These are phyloP conservation scores for Aphidius ervi DNA, from an alignment of 1,140 invertebrate species.

Conservation along the genomic window DNA sequence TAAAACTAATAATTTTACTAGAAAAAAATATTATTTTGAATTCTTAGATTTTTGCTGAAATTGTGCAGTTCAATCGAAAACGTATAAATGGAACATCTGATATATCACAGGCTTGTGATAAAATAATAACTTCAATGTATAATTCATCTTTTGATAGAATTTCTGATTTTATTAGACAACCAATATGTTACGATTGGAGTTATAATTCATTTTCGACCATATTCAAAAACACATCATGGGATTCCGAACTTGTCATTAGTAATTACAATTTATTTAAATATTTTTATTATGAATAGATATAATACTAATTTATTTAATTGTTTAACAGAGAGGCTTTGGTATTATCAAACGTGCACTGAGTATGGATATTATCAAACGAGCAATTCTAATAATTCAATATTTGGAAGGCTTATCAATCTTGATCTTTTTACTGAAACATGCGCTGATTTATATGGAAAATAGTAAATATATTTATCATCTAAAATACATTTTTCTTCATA, in stretches of 20 bases:
- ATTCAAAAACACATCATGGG: conserved; percentile 20
- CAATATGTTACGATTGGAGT: conserved; percentile 18
- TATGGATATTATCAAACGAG: conserved; percentile 80
- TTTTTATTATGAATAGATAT: conserved; percentile 9
- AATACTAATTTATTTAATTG: conserved; percentile 20
- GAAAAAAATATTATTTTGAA: too few species aligned
- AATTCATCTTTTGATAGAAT: conserved; percentile 33
- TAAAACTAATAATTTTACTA: too few species aligned
- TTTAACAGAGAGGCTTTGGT: conserved; percentile 65
- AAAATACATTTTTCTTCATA: background rate
- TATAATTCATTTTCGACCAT: conserved; percentile 25
- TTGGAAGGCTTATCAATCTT: conserved; percentile 60
- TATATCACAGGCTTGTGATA: conserved; percentile 54
- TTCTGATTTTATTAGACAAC: conserved; percentile 18
- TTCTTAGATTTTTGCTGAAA: conserved; percentile 39
- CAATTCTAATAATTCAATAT: conserved; percentile 58
- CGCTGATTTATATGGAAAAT: conserved; percentile 59
- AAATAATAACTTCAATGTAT: conserved; percentile 48
- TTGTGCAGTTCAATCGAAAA: conserved; percentile 62
- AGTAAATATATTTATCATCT: conserved; percentile 37
- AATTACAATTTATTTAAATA: conserved; percentile 5
- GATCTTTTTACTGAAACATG: conserved; percentile 66
- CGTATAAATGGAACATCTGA: conserved; percentile 54
- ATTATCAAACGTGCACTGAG: conserved; percentile 79
- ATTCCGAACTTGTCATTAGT: background rate